phyloP scores from a whole-genome alignment of 2,888 invertebrate species.

The Monoplex corrugatus region DNA sequence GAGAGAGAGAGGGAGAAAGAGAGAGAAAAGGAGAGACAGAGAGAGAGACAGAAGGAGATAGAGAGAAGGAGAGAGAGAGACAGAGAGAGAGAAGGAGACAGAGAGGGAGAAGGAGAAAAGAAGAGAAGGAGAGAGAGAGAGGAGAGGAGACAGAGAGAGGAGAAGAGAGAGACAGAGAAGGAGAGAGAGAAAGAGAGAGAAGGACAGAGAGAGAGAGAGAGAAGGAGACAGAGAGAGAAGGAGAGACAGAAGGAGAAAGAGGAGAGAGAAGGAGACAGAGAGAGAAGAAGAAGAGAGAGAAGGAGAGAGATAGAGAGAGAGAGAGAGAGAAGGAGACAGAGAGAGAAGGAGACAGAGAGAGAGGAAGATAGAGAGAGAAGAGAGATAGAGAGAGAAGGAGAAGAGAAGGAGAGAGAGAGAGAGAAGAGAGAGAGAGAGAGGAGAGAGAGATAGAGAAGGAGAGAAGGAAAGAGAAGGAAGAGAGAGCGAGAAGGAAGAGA shows the following conservation, averaged over 20 bases:
- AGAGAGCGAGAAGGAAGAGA: background rate
- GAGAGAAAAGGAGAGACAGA: background rate
- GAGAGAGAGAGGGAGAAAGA: background rate
- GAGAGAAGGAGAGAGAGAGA: slow-evolving; percentile 3
- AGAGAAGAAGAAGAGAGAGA: background rate
- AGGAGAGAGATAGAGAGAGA: background rate
- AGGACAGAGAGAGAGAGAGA: background rate
- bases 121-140: background rate
- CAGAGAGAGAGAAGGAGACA: background rate
- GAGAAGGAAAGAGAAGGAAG: background rate
- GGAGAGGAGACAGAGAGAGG: background rate
- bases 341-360: background rate
- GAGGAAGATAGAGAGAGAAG: background rate
- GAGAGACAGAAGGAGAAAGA: too few species aligned
- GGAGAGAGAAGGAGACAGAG: background rate
- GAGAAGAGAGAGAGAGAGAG: background rate
- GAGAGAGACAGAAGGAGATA: slow-evolving; percentile 1
- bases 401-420: background rate
- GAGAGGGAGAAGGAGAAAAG: background rate
- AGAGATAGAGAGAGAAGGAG: background rate
- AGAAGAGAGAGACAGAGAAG: background rate
- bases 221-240: background rate
- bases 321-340: background rate
- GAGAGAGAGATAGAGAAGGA: background rate
- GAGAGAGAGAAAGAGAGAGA: background rate